Conservation (phyloP, 2,113 vertebrate species). For the Calyptommatus sinebrachiatus region DNA sequence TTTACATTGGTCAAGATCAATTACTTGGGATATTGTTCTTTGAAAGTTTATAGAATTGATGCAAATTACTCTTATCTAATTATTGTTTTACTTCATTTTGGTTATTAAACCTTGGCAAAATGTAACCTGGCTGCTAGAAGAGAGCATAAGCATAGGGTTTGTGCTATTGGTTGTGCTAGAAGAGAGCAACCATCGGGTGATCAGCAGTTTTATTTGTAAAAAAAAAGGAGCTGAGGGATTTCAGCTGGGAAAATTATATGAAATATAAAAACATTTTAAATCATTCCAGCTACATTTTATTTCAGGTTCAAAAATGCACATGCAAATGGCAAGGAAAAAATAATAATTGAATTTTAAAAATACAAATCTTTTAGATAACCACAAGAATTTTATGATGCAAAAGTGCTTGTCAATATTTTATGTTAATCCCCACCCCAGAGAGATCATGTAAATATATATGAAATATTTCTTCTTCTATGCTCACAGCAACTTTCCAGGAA, state of each 20-base stretch:
- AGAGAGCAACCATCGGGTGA: slow-evolving; percentile 40
- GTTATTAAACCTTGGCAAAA: slow-evolving; percentile 66
- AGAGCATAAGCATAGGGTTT: too few species aligned
- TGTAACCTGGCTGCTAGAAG: slow-evolving; percentile 69
- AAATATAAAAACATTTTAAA: slow-evolving; percentile 16
- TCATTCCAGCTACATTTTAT: slow-evolving; percentile 15
- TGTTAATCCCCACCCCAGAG: background rate
- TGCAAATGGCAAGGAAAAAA: slow-evolving; percentile 31
- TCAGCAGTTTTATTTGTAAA: slow-evolving; percentile 38
- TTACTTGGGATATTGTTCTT: slow-evolving; percentile 76
- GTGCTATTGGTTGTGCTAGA: too few species aligned
- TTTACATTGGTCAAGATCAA: slow-evolving; percentile 79
- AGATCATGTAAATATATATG: background rate
- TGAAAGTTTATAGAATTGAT: slow-evolving; percentile 68
- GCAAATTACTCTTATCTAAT: slow-evolving; percentile 76
- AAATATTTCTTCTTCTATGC: background rate
- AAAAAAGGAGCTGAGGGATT: slow-evolving; percentile 6
- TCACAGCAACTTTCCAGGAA: background rate
- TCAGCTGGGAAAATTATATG: background rate
- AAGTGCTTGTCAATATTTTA: background rate
- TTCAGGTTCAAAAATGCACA: slow-evolving; percentile 33
- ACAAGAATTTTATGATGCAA: background rate
- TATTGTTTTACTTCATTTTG: slow-evolving; percentile 72
- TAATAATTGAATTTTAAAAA: background rate
- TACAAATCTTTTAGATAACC: background rate